phyloP scores from a whole-genome alignment of 2,113 vertebrate genomes.

The Oreochromis spilurus region DNA sequence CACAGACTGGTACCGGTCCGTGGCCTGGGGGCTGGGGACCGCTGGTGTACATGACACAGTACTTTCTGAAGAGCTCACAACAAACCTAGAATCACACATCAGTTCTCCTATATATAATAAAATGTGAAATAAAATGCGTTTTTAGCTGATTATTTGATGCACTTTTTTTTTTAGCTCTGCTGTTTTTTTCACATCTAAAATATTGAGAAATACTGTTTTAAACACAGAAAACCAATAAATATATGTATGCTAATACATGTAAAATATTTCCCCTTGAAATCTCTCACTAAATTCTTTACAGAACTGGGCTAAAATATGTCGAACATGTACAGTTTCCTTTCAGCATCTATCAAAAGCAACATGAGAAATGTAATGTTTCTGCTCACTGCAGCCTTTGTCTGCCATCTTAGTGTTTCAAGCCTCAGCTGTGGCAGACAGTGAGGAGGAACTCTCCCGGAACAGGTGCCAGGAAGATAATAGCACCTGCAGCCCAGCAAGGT shows the following conservation, averaged over 20 bases:
- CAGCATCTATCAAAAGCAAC: background rate
- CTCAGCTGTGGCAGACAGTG: conserved; percentile 24
- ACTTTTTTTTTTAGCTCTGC: background rate
- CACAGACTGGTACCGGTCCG: background rate
- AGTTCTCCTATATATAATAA: background rate
- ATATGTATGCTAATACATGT: background rate
- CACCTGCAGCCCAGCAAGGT: conserved; percentile 44
- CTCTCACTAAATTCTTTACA: background rate
- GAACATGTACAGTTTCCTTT: background rate
- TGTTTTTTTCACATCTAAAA: background rate
- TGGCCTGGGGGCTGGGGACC: background rate
- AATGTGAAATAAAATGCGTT: accelerated
- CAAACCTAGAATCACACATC: background rate
- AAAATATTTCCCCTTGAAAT: background rate
- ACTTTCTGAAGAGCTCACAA: background rate
- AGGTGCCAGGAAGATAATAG: conserved; percentile 59
- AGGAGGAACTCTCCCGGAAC: conserved; percentile 22
- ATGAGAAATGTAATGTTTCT: background rate
- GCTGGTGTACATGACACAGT: background rate
- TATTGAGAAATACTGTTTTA: background rate
- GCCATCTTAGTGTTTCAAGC: conserved; percentile 22
- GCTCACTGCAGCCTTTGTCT: background rate
- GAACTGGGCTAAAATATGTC: background rate
- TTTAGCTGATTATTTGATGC: background rate
- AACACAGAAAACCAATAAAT: background rate